Evolutionary conservation across 2,888 invertebrate species (phyloP), one percentile per base, ranked within the genome.

Genomic region (Margaritifera margaritifera): DNA sequence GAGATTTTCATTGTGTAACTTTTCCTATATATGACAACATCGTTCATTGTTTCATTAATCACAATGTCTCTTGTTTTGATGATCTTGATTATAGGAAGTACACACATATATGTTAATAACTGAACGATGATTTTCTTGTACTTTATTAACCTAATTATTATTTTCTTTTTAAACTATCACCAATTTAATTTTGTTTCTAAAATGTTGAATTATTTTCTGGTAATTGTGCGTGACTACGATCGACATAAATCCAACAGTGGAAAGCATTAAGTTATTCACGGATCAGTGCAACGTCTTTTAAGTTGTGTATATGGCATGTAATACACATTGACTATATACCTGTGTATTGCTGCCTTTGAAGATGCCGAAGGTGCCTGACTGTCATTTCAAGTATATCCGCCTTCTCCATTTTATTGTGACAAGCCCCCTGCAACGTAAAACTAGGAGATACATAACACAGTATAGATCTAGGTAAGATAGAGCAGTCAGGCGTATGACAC

Each of bases 351-450:
- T 96, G 95, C 19, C 95, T 92, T 87, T 97, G 95, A 25, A 98
- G 92, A 0, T 94, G 93, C 90, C 96, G 95, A 71, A 98, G 91
- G 90, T 97, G 96, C 87, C 96, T 95, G 64, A 98, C 98, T 0
- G 98, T 97, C 96, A 98, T 96, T 91, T 98, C 98, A 77, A 98
- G 92, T 80, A 98, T 98, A 90, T 98, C 98, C 4, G 98, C 98
- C 90, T 98, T 98, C 89, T 98, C 98, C 84, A 98, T 91, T 90
- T 98, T 98, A 6, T 96, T 96, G 90, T 97, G 97, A 84, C 97
- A 92, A 50, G 96, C 95, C 61, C 97, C 96, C 96, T 97, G 92
- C 82, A 93, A 93, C 85, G 19, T 24, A 58, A 60, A 42, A 42
- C 42, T 3, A 42, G 2, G 15, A 42, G 42, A 15, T 54, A 4